These are phyloP conservation scores for Alca torda DNA, from an alignment of 2,797 vertebrate species.

Conservation along the genomic window DNA sequence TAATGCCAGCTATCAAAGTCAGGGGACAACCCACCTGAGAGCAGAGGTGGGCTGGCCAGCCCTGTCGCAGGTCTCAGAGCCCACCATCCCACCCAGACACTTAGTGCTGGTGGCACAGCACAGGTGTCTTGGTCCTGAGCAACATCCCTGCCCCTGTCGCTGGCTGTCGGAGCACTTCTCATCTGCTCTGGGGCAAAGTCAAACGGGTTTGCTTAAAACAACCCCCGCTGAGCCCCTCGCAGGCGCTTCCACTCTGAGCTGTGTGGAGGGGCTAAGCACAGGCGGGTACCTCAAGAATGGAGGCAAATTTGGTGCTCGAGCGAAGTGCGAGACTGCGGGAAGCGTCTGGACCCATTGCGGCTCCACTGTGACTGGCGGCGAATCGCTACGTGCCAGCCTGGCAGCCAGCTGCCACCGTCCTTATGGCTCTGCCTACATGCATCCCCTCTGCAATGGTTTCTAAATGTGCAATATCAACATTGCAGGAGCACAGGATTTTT, in stretches of 20 bases:
- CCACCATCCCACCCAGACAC: not conserved
- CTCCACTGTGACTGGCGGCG: not conserved
- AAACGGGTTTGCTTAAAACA: not conserved
- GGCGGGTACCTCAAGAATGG: not conserved
- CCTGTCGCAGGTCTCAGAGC: not conserved
- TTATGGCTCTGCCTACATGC: conserved; percentile 66
- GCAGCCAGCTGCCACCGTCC: conserved; percentile 64
- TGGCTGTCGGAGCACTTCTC: not conserved
- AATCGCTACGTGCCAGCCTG: conserved; percentile 29
- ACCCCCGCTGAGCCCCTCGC: rapidly evolving
- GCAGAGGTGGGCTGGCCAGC: not conserved
- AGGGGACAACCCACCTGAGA: not conserved
- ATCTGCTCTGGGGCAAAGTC: not conserved
- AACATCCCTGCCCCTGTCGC: not conserved
- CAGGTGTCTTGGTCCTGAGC: not conserved
- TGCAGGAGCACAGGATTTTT: conserved; percentile 39
- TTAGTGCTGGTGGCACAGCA: rapidly evolving
- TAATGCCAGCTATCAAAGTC: not conserved
- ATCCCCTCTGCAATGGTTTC: conserved; percentile 42
- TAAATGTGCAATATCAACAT: conserved; percentile 61
- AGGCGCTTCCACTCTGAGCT: not conserved
- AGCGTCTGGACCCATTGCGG: conserved; percentile 7
- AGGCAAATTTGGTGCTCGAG: not conserved
- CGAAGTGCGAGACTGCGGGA: conserved; percentile 64
- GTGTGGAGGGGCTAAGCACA: not conserved